phyloP scores from a whole-genome alignment of 1,140 invertebrate genomes.

The Muscidifurax raptorellus region DNA sequence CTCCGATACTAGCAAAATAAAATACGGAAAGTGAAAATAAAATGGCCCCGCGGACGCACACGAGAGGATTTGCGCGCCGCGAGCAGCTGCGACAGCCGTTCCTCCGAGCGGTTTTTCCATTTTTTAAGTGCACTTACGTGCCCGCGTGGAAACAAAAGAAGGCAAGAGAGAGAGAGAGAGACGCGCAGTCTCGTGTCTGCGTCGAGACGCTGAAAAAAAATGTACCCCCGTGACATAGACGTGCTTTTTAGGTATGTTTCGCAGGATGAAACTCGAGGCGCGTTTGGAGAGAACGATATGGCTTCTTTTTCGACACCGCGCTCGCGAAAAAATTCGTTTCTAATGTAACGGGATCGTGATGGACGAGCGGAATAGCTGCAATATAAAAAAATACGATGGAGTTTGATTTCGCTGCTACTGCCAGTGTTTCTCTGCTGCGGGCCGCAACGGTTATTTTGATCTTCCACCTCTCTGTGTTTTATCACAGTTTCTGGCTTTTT shows the following conservation, averaged over 20 bases:
- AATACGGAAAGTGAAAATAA: conserved; percentile 71
- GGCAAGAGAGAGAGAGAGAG: too few relatives aligned
- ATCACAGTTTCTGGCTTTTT: conserved; percentile 12
- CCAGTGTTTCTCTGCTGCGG: conserved; percentile 8
- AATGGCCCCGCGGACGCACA: conserved; percentile 62
- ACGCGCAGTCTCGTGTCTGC: conserved; percentile 48
- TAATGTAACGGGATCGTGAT: too few relatives aligned
- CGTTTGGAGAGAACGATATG: too few relatives aligned
- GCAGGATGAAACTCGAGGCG: too few relatives aligned
- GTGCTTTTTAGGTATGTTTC: not conserved
- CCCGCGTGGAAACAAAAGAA: conserved; percentile 52
- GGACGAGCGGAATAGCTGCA: not conserved
- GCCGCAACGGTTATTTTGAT: conserved; percentile 34
- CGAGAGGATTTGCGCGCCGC: conserved; percentile 58
- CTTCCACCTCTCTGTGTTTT: conserved; percentile 22
- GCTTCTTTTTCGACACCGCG: not conserved
- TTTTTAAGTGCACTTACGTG: conserved; percentile 66
- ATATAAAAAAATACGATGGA: conserved; percentile 11
- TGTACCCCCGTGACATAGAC: not conserved
- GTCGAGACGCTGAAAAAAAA: conserved; percentile 2
- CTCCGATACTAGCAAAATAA: conserved; percentile 64
- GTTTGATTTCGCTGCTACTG: conserved; percentile 1
- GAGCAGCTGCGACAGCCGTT: conserved; percentile 60
- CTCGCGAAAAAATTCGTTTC: not conserved
- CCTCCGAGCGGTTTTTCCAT: conserved; percentile 62